Conservation (phyloP, 2,113 vertebrate species). For the Hyaena hyaena region DNA sequence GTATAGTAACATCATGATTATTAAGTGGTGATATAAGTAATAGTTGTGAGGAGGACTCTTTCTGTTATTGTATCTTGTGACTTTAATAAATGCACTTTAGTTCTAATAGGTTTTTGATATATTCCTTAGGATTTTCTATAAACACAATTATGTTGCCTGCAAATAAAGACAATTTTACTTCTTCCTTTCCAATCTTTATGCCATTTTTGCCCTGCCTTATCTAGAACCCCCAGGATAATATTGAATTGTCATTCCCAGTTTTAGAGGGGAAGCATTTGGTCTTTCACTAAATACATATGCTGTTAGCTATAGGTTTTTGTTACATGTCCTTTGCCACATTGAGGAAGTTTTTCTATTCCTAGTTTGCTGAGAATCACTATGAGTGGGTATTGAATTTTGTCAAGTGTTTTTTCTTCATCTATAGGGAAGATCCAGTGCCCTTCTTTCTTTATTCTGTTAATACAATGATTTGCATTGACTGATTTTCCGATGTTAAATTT, state of each 20-base stretch:
- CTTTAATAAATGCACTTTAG: conserved; percentile 31
- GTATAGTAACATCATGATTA: neutral
- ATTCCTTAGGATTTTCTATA: conserved; percentile 35
- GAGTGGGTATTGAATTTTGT: conserved; percentile 1
- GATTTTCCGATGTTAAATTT: neutral
- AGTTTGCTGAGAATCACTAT: neutral
- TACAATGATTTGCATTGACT: neutral
- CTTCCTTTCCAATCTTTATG: neutral
- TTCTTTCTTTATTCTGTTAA: conserved; percentile 25
- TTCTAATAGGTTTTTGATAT: conserved; percentile 15
- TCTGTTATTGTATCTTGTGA: neutral
- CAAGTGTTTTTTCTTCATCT: neutral
- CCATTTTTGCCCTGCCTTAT: neutral
- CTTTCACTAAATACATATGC: neutral
- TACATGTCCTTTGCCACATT: neutral
- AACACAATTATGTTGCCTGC: neutral
- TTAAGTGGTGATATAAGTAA: neutral
- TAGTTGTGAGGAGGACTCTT: neutral
- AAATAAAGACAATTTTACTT: neutral
- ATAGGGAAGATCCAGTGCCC: neutral
- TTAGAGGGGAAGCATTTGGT: neutral
- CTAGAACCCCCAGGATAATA: neutral
- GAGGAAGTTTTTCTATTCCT: neutral
- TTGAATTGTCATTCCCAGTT: neutral
- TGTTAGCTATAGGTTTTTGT: neutral